These are phyloP conservation scores for Orthosia cruda DNA, from an alignment of 2,888 invertebrate genomes.

Conservation along the genomic window DNA sequence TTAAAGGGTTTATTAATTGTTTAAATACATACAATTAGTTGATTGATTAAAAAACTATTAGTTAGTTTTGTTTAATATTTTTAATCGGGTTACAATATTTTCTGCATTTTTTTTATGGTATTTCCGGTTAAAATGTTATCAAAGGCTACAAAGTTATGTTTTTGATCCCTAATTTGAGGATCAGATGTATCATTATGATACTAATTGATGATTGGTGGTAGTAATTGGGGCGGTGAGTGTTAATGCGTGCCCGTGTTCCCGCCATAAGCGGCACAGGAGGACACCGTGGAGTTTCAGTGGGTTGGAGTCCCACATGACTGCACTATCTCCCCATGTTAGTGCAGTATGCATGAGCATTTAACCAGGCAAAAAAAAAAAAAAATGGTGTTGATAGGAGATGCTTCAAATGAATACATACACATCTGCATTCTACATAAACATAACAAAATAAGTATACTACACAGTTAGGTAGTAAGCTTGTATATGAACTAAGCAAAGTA, in stretches of 20 bases:
- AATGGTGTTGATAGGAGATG: neutral
- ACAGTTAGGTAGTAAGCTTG: neutral
- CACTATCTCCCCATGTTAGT: no score
- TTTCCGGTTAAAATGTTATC: no score
- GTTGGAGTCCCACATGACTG: no score
- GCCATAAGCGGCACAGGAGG: no score
- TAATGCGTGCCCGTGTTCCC: no score
- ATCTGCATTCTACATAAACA: neutral
- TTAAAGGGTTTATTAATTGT: neutral
- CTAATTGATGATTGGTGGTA: no score
- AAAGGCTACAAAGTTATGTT: neutral
- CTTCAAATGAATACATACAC: neutral
- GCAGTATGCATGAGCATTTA: no score
- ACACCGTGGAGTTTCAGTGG: no score
- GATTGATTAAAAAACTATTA: neutral
- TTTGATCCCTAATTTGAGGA: neutral
- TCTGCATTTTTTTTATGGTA: no score
- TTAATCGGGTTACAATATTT: neutral
- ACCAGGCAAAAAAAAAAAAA: no score
- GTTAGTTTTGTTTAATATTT: neutral
- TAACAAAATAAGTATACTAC: neutral
- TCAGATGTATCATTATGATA: neutral
- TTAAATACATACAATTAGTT: neutral
- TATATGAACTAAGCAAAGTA: constrained; percentile 16
- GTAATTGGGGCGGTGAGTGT: no score